phyloP scores from a whole-genome alignment of 2,113 vertebrate genomes.

The Colinus virginianus region DNA sequence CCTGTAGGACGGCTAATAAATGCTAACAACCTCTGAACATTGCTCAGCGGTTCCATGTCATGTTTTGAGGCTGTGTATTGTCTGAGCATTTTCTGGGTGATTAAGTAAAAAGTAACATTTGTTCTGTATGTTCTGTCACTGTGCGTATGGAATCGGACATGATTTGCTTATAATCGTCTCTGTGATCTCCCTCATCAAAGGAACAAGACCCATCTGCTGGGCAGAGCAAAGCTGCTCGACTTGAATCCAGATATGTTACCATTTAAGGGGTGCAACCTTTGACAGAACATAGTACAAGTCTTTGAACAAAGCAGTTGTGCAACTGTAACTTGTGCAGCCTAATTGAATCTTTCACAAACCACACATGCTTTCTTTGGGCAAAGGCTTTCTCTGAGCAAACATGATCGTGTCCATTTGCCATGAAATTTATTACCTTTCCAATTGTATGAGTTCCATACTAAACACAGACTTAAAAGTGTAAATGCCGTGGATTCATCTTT shows the following conservation, averaged over 20 bases:
- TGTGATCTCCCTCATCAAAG: constrained; percentile 38
- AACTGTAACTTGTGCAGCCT: not conserved
- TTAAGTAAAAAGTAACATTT: constrained; percentile 14
- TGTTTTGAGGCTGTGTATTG: not conserved
- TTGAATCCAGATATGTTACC: not conserved
- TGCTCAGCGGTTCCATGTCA: not conserved
- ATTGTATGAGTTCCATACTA: not conserved
- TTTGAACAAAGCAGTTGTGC: constrained; percentile 19
- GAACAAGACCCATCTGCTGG: constrained; percentile 34
- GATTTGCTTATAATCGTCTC: not conserved
- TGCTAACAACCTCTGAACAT: not conserved
- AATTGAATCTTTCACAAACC: not conserved
- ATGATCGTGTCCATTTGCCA: constrained; percentile 22
- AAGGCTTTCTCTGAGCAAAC: constrained; percentile 50
- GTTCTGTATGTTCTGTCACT: not conserved
- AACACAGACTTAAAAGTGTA: constrained; percentile 1
- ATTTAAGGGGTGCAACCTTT: constrained; percentile 11
- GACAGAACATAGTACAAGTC: not conserved
- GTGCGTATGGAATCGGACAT: not conserved
- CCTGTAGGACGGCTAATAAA: not conserved
- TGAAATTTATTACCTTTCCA: constrained; percentile 28
- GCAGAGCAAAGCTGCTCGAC: constrained; percentile 27
- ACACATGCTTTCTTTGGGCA: not conserved
- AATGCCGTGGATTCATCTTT: not conserved
- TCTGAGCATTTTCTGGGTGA: not conserved